phyloP scores from a whole-genome alignment of 2,113 vertebrate species.

The Sinocyclocheilus grahami region DNA sequence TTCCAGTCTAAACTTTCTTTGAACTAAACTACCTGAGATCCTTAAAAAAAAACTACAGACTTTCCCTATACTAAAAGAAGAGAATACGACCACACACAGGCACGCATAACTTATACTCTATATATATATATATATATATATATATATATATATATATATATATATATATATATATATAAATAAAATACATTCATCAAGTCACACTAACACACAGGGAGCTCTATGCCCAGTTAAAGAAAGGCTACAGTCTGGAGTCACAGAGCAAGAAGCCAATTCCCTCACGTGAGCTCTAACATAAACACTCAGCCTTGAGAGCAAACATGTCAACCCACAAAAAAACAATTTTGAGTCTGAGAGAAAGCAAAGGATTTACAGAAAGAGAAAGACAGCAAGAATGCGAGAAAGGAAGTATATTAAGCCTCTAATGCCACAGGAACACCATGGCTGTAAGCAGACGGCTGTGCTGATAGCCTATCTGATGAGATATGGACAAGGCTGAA shows the following conservation, averaged over 20 bases:
- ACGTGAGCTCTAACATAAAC: constrained; percentile 29
- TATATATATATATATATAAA: not conserved
- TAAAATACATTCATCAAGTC: not conserved
- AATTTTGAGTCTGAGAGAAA: constrained; percentile 4
- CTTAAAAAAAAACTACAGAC: not conserved
- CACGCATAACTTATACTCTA: not conserved
- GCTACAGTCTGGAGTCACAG: constrained; percentile 19
- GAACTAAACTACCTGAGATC: constrained; percentile 26
- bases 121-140: not conserved
- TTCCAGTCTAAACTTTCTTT: constrained; percentile 15
- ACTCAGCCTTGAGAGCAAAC: constrained; percentile 37
- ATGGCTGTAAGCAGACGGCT: constrained; percentile 24
- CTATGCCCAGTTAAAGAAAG: constrained; percentile 17
- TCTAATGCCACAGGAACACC: constrained; percentile 34
- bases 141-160: not conserved
- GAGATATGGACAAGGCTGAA: constrained; percentile 43
- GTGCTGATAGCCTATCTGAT: constrained; percentile 33
- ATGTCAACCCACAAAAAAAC: not conserved
- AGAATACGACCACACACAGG: constrained; percentile 22
- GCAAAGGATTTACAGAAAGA: constrained; percentile 11
- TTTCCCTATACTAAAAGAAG: not conserved
- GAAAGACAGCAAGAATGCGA: constrained; percentile 12
- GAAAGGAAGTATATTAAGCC: constrained; percentile 32
- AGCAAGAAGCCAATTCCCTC: constrained; percentile 30
- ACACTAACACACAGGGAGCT: constrained; percentile 28